Evolutionary conservation across 1,140 invertebrate species (phyloP).

Genomic region (Cyphomyrmex costatus): DNA sequence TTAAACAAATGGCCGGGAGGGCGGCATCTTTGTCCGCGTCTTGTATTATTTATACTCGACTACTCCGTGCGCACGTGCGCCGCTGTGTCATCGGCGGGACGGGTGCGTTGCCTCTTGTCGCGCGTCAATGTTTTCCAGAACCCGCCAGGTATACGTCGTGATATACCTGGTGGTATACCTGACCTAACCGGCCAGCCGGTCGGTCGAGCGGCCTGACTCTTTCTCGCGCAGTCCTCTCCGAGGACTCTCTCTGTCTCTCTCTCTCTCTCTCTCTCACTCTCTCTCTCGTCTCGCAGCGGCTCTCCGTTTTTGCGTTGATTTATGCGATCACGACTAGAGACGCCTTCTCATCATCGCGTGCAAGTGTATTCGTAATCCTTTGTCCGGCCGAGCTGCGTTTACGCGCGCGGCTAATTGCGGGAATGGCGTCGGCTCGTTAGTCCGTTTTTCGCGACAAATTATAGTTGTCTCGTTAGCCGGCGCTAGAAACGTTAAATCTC

Average conservation of each 20-base stretch:
- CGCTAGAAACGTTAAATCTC: slow-evolving; percentile 30
- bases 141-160: slow-evolving; percentile 80
- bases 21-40: slow-evolving; percentile 87
- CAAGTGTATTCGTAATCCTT: slow-evolving; percentile 62
- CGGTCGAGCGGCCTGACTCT: slow-evolving; percentile 46
- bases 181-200: slow-evolving; percentile 53
- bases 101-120: slow-evolving; percentile 82
- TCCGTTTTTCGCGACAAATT: slow-evolving; percentile 60
- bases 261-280: too few species aligned
- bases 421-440: slow-evolving; percentile 61
- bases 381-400: slow-evolving; percentile 44
- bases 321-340: slow-evolving; percentile 76
- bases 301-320: slow-evolving; percentile 74
- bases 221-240: slow-evolving; percentile 36
- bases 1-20: slow-evolving; percentile 86
- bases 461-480: slow-evolving; percentile 54
- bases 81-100: slow-evolving; percentile 85
- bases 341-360: slow-evolving; percentile 70
- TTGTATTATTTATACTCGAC: slow-evolving; percentile 86
- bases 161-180: slow-evolving; percentile 67
- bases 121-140: slow-evolving; percentile 84
- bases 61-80: slow-evolving; percentile 85
- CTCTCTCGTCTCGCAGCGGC: slow-evolving; percentile 40
- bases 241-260: too few species aligned
- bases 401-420: slow-evolving; percentile 60